These are phyloP conservation scores for Hirtodrosophila trivittata DNA, from an alignment of 2,888 invertebrate genomes.

Conservation along the genomic window DNA sequence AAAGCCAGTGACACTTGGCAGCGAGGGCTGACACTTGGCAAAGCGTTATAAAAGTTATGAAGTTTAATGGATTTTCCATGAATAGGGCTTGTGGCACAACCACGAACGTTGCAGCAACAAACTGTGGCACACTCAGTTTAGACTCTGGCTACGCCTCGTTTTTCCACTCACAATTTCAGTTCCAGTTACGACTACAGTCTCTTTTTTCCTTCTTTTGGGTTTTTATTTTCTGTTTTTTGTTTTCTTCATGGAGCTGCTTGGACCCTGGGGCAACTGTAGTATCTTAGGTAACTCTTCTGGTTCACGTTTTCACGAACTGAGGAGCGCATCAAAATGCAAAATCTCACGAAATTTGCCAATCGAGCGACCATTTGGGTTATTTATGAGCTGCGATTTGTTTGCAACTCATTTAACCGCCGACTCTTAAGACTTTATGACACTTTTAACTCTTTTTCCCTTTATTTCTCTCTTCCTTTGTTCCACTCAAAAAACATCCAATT, in stretches of 20 bases:
- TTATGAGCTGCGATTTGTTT: constrained; percentile 74
- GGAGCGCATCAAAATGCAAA: constrained; percentile 79
- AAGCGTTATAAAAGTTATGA: constrained; percentile 10
- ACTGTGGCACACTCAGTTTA: constrained; percentile 2
- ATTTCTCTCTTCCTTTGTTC: constrained; percentile 33
- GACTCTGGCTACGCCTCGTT: constrained; percentile 59
- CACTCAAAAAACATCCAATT: constrained; percentile 52
- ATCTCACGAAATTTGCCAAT: constrained; percentile 82
- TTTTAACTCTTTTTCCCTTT: constrained; percentile 55
- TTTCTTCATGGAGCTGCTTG: constrained; percentile 2
- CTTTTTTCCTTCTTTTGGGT: background rate
- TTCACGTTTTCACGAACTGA: constrained; percentile 77
- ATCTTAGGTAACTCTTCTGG: constrained; percentile 75
- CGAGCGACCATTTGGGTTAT: constrained; percentile 74
- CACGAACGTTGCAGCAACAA: background rate
- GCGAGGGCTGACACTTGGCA: constrained; percentile 2
- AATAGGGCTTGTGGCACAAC: constrained; percentile 24
- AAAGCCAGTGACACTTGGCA: constrained; percentile 8
- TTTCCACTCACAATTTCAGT: constrained; percentile 22
- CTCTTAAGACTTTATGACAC: constrained; percentile 72
- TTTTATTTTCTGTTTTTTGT: constrained; percentile 13
- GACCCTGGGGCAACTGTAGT: constrained; percentile 38
- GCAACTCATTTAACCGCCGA: constrained; percentile 64
- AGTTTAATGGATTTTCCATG: constrained; percentile 39
- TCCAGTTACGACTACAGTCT: constrained; percentile 7